phyloP scores from a whole-genome alignment of 1,140 invertebrate genomes.

The Drosophila watanabei region DNA sequence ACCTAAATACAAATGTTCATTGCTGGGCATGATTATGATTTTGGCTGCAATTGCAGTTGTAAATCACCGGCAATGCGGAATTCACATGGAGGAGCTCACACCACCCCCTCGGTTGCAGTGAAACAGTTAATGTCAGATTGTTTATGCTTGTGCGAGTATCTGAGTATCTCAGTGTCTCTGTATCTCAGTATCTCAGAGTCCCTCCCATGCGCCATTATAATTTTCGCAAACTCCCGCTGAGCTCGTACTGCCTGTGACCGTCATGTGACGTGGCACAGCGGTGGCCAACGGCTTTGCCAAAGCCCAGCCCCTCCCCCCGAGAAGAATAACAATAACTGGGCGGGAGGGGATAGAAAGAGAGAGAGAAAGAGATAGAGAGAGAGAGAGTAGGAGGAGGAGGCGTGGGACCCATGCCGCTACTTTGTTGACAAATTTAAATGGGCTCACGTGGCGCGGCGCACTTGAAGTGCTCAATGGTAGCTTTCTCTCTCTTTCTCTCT shows the following conservation, averaged over 20 bases:
- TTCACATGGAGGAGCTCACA: conserved; percentile 5
- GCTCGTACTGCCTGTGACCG: conserved; percentile 30
- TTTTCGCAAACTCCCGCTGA: conserved; percentile 67
- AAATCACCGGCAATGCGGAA: conserved; percentile 36
- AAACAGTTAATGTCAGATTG: conserved; percentile 32
- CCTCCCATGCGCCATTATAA: conserved; percentile 54
- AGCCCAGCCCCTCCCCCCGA: neutral
- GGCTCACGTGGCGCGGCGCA: conserved; percentile 46
- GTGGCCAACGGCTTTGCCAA: conserved; percentile 38
- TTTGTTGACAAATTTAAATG: conserved; percentile 69
- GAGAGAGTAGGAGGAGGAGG: neutral
- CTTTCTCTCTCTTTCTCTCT: neutral
- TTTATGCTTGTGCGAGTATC: conserved; percentile 24
- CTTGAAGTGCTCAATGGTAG: conserved; percentile 38
- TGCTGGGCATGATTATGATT: conserved; percentile 19
- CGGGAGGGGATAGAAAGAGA: neutral
- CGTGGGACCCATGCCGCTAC: conserved; percentile 23
- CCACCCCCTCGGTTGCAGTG: neutral
- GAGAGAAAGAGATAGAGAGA: neutral
- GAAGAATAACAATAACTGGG: conserved; percentile 41
- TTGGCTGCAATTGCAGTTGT: conserved; percentile 36
- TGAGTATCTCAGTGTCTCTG: neutral
- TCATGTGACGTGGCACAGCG: conserved; percentile 47
- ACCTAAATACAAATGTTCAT: conserved; percentile 15
- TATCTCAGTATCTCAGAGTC: neutral